These are phyloP conservation scores for Murina feae DNA, from an alignment of 2,113 vertebrate genomes.

Conservation along the genomic window DNA sequence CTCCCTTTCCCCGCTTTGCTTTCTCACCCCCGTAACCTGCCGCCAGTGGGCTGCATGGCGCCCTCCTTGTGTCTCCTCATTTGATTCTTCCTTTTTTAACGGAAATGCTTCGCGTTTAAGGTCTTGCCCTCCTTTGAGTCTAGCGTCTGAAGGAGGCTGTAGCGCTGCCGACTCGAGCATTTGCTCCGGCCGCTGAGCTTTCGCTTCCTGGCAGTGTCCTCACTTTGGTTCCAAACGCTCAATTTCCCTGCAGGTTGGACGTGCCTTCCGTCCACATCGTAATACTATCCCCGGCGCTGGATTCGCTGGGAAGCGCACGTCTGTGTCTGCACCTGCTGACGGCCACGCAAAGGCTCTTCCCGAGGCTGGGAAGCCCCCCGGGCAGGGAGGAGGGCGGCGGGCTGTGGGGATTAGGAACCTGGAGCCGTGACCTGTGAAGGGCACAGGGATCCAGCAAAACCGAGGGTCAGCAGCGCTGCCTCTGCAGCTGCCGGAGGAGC, in stretches of 20 bases:
- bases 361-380: neutral
- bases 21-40: neutral
- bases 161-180: neutral
- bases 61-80: neutral
- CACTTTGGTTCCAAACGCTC: neutral
- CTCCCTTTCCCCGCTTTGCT: neutral
- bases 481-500: neutral
- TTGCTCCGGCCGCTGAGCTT: no score
- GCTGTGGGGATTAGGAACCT: neutral
- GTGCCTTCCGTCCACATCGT: fast-evolving
- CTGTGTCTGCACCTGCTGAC: neutral
- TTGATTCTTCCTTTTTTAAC: no score
- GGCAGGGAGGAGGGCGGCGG: neutral
- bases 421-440: neutral
- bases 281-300: neutral
- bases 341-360: neutral
- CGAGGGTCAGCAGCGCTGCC: neutral
- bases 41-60: neutral
- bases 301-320: neutral
- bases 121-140: no score
- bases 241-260: neutral
- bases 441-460: neutral
- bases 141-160: neutral
- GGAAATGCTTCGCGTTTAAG: no score
- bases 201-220: neutral